Evolutionary conservation across 2,888 invertebrate species (phyloP).

Genomic region (Hemistola chrysoprasaria): DNA sequence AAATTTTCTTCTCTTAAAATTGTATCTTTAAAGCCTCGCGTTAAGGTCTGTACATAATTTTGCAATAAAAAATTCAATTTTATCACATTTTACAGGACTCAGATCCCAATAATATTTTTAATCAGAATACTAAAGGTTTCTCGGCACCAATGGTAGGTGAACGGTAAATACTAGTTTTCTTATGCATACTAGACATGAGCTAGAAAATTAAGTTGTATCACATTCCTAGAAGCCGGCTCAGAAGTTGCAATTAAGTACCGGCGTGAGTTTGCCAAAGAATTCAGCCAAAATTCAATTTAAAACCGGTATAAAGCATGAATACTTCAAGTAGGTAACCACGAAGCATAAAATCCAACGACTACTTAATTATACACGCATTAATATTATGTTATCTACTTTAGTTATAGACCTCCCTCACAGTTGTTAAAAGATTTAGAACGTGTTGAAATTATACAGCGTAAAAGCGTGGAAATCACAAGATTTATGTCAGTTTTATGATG

Average conservation of each 20-base stretch:
- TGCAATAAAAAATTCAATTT: slow-evolving; percentile 13
- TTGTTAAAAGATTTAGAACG: not conserved
- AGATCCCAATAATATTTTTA: slow-evolving; percentile 11
- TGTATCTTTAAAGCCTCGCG: not conserved
- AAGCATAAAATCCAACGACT: too few relatives aligned
- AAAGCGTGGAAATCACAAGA: too few relatives aligned
- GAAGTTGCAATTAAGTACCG: slow-evolving; percentile 6
- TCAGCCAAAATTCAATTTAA: slow-evolving; percentile 6
- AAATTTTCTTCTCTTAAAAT: slow-evolving; percentile 22
- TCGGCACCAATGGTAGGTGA: slow-evolving; percentile 9
- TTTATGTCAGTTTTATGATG: not conserved
- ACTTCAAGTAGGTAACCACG: too few relatives aligned
- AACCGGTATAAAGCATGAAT: slow-evolving; percentile 2
- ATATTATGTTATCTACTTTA: too few relatives aligned
- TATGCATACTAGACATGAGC: slow-evolving; percentile 22
- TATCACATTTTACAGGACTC: slow-evolving; percentile 1
- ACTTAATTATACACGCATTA: too few relatives aligned
- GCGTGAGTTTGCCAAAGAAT: slow-evolving; percentile 15
- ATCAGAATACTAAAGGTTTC: slow-evolving; percentile 13
- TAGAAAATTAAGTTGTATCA: slow-evolving; percentile 27
- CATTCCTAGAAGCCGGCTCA: slow-evolving; percentile 14
- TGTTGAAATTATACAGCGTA: not conserved
- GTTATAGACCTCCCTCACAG: too few relatives aligned
- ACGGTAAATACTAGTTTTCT: slow-evolving; percentile 25
- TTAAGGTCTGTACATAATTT: slow-evolving; percentile 15